phyloP scores from a whole-genome alignment of 2,113 vertebrate genomes.

The Greenwoodochromis staneri region DNA sequence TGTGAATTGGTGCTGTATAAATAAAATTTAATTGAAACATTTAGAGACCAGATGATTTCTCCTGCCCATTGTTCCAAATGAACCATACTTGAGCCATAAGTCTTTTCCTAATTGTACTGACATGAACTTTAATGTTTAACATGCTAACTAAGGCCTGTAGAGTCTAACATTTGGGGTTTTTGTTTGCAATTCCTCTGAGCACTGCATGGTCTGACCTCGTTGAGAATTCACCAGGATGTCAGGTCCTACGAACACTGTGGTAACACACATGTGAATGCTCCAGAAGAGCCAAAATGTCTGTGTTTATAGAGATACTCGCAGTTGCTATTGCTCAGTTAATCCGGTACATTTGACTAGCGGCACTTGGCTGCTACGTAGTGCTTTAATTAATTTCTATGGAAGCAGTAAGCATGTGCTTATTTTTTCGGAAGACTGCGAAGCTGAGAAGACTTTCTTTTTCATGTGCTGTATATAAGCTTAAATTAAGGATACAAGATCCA shows the following conservation, averaged over 20 bases:
- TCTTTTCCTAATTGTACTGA: background rate
- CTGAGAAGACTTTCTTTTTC: background rate
- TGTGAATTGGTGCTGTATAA: background rate
- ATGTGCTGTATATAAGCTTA: background rate
- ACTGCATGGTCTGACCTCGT: background rate
- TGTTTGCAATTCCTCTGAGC: background rate
- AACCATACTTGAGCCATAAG: background rate
- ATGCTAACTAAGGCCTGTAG: background rate
- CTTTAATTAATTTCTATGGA: background rate
- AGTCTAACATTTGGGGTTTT: background rate
- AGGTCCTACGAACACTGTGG: background rate
- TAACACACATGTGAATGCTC: background rate
- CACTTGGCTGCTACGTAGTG: background rate
- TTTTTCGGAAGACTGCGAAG: background rate
- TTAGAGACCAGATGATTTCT: background rate
- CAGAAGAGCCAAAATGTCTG: background rate
- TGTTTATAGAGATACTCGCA: background rate
- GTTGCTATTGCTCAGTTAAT: background rate
- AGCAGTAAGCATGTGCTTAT: background rate
- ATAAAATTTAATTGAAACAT: background rate
- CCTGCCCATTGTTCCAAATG: background rate
- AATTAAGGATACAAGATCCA: background rate
- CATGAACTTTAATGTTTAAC: background rate
- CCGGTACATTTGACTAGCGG: background rate
- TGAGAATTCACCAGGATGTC: background rate